These are phyloP conservation scores for Parus major DNA, from an alignment of 2,113 vertebrate species.

Conservation along the genomic window DNA sequence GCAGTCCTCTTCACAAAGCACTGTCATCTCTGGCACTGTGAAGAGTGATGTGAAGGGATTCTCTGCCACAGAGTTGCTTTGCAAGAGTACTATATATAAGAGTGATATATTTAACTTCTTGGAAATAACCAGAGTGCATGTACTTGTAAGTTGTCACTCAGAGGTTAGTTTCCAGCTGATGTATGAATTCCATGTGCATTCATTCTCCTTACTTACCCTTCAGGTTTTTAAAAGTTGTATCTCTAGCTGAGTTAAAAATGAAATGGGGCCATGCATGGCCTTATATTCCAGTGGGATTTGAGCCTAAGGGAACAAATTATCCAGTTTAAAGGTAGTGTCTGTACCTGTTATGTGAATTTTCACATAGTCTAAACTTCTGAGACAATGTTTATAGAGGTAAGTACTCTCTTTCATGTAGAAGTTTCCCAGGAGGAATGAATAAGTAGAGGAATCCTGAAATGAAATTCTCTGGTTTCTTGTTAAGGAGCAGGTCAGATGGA, in stretches of 20 bases:
- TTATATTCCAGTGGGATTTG: not conserved
- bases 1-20: not conserved
- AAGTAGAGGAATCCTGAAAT: not conserved
- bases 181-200: not conserved
- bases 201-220: not conserved
- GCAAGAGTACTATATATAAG: not conserved
- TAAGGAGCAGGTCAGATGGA: not conserved
- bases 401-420: not conserved
- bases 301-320: not conserved
- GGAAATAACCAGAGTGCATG: not conserved
- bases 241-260: not conserved
- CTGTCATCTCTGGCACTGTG: not conserved
- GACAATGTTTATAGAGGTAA: not conserved
- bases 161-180: not conserved
- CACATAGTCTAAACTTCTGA: not conserved
- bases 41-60: not conserved
- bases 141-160: conserved; percentile 13
- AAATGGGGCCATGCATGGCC: not conserved
- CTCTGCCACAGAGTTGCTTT: not conserved
- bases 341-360: not conserved
- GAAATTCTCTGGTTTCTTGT: not conserved
- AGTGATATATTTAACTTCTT: not conserved
- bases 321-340: not conserved
- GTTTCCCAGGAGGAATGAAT: not conserved
- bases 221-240: not conserved